phyloP scores from a whole-genome alignment of 2,797 vertebrate species.

The Hyperoplus immaculatus region DNA sequence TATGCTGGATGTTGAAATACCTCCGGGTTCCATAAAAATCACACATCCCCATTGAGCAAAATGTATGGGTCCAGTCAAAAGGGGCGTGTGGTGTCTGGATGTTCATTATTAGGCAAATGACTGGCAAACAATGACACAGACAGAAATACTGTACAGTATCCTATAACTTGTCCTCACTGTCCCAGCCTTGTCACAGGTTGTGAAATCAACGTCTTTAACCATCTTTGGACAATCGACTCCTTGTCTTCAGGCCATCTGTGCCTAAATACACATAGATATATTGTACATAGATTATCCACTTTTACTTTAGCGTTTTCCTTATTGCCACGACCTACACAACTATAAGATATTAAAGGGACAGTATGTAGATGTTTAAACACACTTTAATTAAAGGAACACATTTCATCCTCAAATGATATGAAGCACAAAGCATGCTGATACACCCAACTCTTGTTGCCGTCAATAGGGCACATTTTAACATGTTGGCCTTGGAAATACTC shows the following conservation, averaged over 20 bases:
- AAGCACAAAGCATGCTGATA: no score
- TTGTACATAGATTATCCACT: no score
- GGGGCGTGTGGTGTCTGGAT: neutral
- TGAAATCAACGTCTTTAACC: constrained; percentile 10
- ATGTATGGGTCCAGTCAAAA: constrained; percentile 45
- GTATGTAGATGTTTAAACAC: no score
- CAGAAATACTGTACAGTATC: constrained; percentile 27
- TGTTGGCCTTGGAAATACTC: no score
- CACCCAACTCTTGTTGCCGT: no score
- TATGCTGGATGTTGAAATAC: constrained; percentile 51
- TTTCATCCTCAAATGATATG: no score
- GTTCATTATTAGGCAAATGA: constrained; percentile 47
- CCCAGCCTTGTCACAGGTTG: neutral
- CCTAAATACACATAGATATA: neutral
- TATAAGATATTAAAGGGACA: no score
- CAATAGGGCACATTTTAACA: no score
- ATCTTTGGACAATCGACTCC: neutral
- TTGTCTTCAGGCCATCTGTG: constrained; percentile 28
- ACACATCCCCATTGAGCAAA: constrained; percentile 18
- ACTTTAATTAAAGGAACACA: no score
- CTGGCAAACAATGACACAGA: constrained; percentile 12
- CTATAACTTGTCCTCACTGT: neutral
- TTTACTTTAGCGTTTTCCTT: no score
- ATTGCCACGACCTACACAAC: no score
- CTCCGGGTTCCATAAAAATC: constrained; percentile 26